Evolutionary conservation across 2,888 invertebrate species (phyloP), one percentile per base, ranked within the genome.

Genomic region (Listrodromus nycthemerus): DNA sequence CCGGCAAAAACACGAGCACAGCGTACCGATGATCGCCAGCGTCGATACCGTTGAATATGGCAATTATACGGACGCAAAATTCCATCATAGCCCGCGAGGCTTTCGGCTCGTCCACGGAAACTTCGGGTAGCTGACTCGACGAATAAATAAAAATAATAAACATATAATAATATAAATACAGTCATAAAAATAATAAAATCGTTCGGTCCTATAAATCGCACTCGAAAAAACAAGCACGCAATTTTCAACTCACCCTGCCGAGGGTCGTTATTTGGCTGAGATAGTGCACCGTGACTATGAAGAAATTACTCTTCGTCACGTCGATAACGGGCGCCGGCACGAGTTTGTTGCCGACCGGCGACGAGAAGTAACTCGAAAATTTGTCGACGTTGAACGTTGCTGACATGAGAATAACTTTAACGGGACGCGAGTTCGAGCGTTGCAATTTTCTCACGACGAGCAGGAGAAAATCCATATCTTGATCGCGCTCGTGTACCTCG

Each of bases 401-500:
- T 0, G 98, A 99, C 99, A 99, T 99, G 2, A 99, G 94, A 71
- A 99, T 95, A 0, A 97, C 93, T 94, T 96, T 97, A 0, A 96
- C 96, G 81, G 94, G 93, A 0, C 94, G 93, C 0, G 96, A 96
- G 91, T 96, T 96, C 0, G 96, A 95, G 82, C 95, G 94, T 37
- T 98, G 93, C 65, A 98, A 94, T 89, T 96, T 97, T 85, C 97
- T 96, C 0, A 98, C 96, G 10, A 99, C 94, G 13, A 99, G 94
- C 27, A 99, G 93, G 1, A 98, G 94, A 91, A 99, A 98, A 91
- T 99, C 99, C 95, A 98, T 97, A 33, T 98, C 97, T 91, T 97
- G 96, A 88, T 97, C 97, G 52, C 99, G 95, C 93, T 99, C 99
- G 89, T 99, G 98, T 0, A 99, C 97, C 94, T 99, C 99, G 91